A percentile compares a stretch with the other conserved stretches of the same genome.
phyloP scores from a whole-genome alignment of 1,140 invertebrate species.

The Diorhabda sublineata region DNA sequence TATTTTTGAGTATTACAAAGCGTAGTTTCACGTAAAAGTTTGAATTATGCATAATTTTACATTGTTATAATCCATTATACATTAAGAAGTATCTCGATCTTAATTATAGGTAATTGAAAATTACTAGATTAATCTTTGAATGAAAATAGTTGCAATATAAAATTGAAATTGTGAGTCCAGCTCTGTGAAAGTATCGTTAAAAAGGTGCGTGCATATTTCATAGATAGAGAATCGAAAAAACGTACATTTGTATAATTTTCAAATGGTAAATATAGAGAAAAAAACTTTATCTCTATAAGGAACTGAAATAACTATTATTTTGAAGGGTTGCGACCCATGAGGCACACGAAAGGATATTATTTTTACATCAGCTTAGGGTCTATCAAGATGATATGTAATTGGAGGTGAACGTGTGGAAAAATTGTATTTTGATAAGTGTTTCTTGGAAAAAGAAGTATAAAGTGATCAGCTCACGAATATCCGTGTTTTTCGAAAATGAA shows the following conservation, averaged over 20 bases:
- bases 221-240: constrained; percentile 1
- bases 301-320: constrained; percentile 10
- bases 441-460: not conserved
- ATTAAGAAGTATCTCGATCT: too few species aligned
- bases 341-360: not conserved
- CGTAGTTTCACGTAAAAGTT: too few species aligned
- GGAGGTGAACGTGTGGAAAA: constrained; percentile 1
- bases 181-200: not conserved
- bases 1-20: too few species aligned
- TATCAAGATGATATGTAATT: constrained; percentile 3
- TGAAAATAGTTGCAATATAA: too few species aligned
- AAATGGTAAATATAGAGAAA: constrained; percentile 15
- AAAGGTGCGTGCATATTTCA: constrained; percentile 16
- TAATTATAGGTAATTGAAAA: too few species aligned
- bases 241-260: constrained; percentile 15
- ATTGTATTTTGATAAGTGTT: constrained; percentile 1
- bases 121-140: too few species aligned
- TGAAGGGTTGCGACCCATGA: constrained; percentile 1
- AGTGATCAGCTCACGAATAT: too few species aligned
- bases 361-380: not conserved
- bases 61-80: too few species aligned
- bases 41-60: too few species aligned
- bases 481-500: too few species aligned
- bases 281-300: constrained; percentile 8
- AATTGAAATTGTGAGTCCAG: too few species aligned